phyloP scores from a whole-genome alignment of 2,113 vertebrate genomes.

The Etheostoma spectabile region DNA sequence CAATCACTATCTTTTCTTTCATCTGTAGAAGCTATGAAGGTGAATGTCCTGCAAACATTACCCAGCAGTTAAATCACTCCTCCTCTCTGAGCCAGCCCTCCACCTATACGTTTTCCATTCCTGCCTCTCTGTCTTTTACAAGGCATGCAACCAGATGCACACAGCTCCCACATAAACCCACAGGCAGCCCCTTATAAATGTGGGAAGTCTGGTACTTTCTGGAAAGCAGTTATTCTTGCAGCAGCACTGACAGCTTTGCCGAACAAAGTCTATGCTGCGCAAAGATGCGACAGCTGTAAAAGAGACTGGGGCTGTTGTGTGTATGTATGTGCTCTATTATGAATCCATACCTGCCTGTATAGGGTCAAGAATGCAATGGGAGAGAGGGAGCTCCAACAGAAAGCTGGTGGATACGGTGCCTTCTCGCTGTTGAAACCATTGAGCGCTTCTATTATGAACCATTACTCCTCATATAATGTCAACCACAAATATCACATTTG shows the following conservation, averaged over 20 bases:
- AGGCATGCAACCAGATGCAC: conserved; percentile 10
- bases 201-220: conserved; percentile 29
- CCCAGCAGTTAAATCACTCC: not conserved
- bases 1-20: not conserved
- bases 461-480: conserved; percentile 38
- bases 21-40: not conserved
- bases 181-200: conserved; percentile 24
- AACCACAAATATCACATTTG: conserved; percentile 21
- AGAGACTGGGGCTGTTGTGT: not conserved
- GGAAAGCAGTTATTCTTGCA: conserved; percentile 14
- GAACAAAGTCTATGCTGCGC: conserved; percentile 23
- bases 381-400: not conserved
- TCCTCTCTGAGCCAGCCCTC: not conserved
- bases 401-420: not conserved
- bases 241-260: conserved; percentile 3
- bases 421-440: not conserved
- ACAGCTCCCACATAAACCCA: conserved; percentile 33
- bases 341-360: conserved; percentile 7
- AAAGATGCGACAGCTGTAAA: conserved; percentile 38
- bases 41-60: not conserved
- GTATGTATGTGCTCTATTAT: not conserved
- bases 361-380: not conserved
- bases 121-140: not conserved
- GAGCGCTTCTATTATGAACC: conserved; percentile 6
- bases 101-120: conserved; percentile 11